Conservation (phyloP, 2,888 invertebrate genomes). For the Tupiocoris notatus region DNA sequence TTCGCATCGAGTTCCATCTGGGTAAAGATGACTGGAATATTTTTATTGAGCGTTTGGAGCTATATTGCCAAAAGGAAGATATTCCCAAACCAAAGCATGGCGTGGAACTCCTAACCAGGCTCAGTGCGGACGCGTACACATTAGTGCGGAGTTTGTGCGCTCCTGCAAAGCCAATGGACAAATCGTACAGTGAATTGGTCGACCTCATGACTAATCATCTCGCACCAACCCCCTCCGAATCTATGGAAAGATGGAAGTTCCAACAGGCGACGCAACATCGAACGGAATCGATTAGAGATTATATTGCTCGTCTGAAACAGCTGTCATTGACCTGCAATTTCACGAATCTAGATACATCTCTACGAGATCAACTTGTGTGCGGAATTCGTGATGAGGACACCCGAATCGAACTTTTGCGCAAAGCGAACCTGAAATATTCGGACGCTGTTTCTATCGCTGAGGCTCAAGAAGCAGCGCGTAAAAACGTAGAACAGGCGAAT, state of each 20-base stretch:
- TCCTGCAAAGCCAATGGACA: conserved; percentile 6
- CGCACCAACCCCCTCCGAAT: background rate
- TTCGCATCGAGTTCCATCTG: background rate
- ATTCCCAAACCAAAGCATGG: background rate
- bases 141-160: background rate
- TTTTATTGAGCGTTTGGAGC: background rate
- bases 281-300: conserved; percentile 1
- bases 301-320: background rate
- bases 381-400: background rate
- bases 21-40: background rate
- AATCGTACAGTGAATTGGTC: background rate
- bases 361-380: conserved; percentile 7
- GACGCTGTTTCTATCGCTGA: background rate
- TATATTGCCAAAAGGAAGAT: background rate
- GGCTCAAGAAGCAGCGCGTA: background rate
- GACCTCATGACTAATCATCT: background rate
- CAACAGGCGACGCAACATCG: background rate
- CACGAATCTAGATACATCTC: background rate
- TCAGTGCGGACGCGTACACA: background rate
- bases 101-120: background rate
- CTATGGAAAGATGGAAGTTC: too few relatives aligned
- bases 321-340: conserved; percentile 1
- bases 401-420: background rate
- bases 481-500: background rate
- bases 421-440: background rate